Evolutionary conservation across 2,888 invertebrate species (phyloP).

Genomic region (Andrena hattorfiana): DNA sequence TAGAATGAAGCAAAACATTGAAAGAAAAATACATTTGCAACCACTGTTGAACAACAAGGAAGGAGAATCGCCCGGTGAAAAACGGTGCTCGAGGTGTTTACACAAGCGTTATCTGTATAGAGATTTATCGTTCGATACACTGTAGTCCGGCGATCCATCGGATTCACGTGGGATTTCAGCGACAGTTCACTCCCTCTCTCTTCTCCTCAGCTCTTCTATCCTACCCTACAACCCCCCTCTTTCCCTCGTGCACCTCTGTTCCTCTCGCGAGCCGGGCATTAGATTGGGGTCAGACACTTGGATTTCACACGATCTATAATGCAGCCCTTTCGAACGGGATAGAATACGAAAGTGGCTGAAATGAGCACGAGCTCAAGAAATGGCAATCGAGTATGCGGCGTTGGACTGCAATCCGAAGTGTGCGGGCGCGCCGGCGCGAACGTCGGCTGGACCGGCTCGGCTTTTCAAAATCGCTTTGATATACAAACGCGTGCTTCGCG

Average conservation of each 20-base stretch:
- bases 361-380: constrained; percentile 58
- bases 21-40: neutral
- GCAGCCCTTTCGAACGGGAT: constrained; percentile 68
- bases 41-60: neutral
- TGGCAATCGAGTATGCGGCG: constrained; percentile 26
- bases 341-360: constrained; percentile 64
- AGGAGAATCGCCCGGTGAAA: neutral
- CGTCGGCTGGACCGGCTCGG: neutral
- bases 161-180: constrained; percentile 66
- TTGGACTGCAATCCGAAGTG: neutral
- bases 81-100: constrained; percentile 54
- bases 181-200: constrained; percentile 30
- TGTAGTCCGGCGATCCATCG: constrained; percentile 58
- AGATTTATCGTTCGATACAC: constrained; percentile 72
- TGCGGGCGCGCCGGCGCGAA: neutral
- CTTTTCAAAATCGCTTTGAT: neutral
- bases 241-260: constrained; percentile 40
- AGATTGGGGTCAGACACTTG: constrained; percentile 72
- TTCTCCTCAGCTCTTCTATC: constrained; percentile 13
- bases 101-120: constrained; percentile 66
- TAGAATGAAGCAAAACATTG: neutral
- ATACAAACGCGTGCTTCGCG: neutral
- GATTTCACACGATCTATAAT: constrained; percentile 78
- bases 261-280: constrained; percentile 39
- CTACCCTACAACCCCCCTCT: constrained; percentile 23